Base-by-base conservation (phyloP, 2,888 invertebrate genomes). In the Stegana nigrithorax region DNA sequence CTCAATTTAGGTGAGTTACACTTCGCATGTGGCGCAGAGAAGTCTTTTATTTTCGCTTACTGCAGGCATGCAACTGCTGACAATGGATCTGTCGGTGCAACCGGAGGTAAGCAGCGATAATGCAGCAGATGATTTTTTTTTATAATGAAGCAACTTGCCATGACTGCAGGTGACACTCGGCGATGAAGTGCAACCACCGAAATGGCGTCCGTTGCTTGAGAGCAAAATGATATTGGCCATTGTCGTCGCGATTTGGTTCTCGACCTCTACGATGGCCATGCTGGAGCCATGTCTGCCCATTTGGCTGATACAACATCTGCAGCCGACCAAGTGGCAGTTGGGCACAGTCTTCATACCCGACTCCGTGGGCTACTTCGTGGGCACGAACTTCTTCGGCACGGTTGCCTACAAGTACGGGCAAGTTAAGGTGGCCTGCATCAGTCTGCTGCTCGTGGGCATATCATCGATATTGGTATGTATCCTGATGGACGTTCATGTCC, bases 321-420 rank as follows among this genome's bases (percentile, higher is more conserved):
- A 83, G 60, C 84, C 85, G 0, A 83, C 81, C 51, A 85, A 84
- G 66, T 92, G 92, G 92, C 91, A 92, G 80, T 83, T 92, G 75
- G 94, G 94, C 2, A 91, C 92, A 0, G 93, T 94, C 4, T 95
- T 95, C 77, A 90, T 95, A 66, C 94, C 95, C 0, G 95, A 95
- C 83, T 94, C 94, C 72, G 78, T 94, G 29, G 94, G 94, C 0
- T 95, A 94, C 80, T 88, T 94, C 66, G 84, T 94, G 42, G 94
- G 94, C 25, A 93, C 94, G 0, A 93, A 93, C 83, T 91, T 90
- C 73, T 92, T 93, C 77, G 93, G 93, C 5, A 84, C 88, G 45
- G 83, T 91, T 25, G 90, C 92, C 4, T 89, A 88, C 75, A 87
- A 87, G 66, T 85, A 90, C 53, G 92, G 92, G 1, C 89, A 91